Conservation (phyloP, 2,113 vertebrate species). For the Myotis yumanensis region DNA sequence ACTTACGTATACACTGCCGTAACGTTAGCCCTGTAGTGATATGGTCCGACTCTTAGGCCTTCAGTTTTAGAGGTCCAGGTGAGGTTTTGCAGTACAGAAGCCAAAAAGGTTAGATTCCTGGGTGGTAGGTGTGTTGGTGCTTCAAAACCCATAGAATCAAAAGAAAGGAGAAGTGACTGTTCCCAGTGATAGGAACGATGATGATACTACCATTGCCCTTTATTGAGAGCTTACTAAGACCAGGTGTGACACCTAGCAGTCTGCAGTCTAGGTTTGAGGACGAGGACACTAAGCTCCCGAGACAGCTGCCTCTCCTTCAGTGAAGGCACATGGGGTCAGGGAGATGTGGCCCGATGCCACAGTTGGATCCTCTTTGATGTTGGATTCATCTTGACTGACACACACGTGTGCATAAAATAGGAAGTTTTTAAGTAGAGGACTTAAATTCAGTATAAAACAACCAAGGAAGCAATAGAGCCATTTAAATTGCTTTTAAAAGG, state of each 20-base stretch:
- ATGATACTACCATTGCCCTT: not conserved
- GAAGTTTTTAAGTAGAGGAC: not conserved
- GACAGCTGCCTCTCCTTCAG: not conserved
- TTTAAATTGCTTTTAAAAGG: conserved; percentile 36
- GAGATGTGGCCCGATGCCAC: not conserved
- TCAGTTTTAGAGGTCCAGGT: not conserved
- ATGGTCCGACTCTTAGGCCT: not conserved
- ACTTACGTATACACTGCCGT: not conserved
- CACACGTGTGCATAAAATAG: not conserved
- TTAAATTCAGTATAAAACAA: conserved; percentile 7
- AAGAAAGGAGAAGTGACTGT: not conserved
- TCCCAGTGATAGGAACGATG: not conserved
- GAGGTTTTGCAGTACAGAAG: not conserved
- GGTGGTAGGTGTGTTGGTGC: not conserved
- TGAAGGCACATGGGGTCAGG: not conserved
- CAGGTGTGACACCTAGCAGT: not conserved
- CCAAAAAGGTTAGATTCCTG: not conserved
- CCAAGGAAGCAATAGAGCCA: not conserved
- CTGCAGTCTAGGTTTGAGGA: not conserved
- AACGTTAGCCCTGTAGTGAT: not conserved
- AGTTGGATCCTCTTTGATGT: not conserved
- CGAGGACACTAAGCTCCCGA: not conserved
- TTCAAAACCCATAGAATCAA: not conserved
- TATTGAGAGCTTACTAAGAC: not conserved
- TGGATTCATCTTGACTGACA: not conserved